These are phyloP conservation scores for Macropus fuliginosus DNA, from an alignment of 2,797 vertebrate genomes.

Conservation along the genomic window DNA sequence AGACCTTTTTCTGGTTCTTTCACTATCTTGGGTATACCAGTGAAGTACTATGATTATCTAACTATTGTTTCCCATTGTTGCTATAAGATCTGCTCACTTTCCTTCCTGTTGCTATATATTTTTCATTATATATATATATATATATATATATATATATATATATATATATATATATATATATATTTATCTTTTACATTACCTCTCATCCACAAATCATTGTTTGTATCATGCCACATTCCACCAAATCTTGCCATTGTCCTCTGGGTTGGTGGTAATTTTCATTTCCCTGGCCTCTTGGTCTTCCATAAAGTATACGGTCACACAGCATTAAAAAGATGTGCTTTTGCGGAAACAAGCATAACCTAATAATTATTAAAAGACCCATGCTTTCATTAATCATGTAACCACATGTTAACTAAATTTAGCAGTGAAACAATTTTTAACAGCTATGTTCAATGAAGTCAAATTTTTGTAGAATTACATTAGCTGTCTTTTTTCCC, in stretches of 20 bases:
- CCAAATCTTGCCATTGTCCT: neutral
- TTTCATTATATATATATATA: neutral
- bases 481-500: slow-evolving; percentile 45
- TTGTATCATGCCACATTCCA: neutral
- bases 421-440: slow-evolving; percentile 42
- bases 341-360: neutral
- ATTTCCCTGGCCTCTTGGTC: neutral
- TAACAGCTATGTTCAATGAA: slow-evolving; percentile 4
- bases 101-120: neutral
- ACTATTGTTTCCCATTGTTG: neutral
- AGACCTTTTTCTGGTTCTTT: neutral
- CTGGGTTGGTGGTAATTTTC: neutral
- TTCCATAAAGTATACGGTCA: neutral
- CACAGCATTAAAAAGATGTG: neutral
- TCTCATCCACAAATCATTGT: neutral
- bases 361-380: slow-evolving; percentile 16
- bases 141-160: no score
- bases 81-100: neutral
- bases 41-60: neutral
- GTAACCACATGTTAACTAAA: slow-evolving; percentile 58
- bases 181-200: neutral
- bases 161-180: no score
- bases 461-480: slow-evolving; percentile 65
- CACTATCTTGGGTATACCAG: neutral
- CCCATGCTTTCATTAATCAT: slow-evolving; percentile 49